Evolutionary conservation across 2,888 invertebrate species (phyloP).

Genomic region (Punctoribates punctum): DNA sequence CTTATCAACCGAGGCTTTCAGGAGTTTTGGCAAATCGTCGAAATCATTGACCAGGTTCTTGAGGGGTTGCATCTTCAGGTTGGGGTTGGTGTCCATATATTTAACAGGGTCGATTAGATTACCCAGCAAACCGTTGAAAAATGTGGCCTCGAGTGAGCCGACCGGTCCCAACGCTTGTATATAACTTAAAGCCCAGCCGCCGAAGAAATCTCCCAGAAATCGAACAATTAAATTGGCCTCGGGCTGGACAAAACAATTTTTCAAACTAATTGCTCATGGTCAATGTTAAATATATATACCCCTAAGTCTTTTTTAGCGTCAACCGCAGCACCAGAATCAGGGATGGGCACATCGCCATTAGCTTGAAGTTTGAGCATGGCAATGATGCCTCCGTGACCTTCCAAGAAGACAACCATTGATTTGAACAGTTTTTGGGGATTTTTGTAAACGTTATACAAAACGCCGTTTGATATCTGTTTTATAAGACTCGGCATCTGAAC

Average conservation of each 20-base stretch:
- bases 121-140: not conserved
- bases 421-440: not conserved
- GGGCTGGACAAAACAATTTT: not conserved
- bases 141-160: not conserved
- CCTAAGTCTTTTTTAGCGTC: not conserved
- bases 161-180: not conserved
- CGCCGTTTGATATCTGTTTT: not conserved
- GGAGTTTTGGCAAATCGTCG: not conserved
- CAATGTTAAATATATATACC: not conserved
- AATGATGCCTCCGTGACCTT: not conserved
- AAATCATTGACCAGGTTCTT: not conserved
- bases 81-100: not conserved
- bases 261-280: too few relatives aligned
- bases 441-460: not conserved
- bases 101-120: not conserved
- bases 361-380: constrained; percentile 7
- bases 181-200: not conserved
- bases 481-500: not conserved
- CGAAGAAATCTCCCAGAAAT: not conserved
- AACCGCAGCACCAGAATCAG: not conserved
- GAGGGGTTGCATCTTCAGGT: not conserved
- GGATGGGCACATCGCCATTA: not conserved
- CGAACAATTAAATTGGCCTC: not conserved
- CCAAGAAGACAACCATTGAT: not conserved
- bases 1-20: not conserved